Base-by-base conservation (phyloP, 2,888 invertebrate genomes). In the Chloroclysta siterata region DNA sequence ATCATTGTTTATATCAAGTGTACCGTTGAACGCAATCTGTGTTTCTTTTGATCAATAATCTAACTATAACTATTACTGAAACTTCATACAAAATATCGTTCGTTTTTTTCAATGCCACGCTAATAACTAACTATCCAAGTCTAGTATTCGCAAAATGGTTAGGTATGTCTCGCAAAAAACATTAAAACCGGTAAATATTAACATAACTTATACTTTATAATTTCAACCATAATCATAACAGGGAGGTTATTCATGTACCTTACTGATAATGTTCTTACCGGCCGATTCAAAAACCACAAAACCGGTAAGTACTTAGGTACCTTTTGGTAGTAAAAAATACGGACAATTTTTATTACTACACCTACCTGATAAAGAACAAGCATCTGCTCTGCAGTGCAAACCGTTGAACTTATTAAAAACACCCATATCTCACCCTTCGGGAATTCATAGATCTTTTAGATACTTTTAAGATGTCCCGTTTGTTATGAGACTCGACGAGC, bases 341-440 rank as follows among this genome's bases (percentile, higher is more conserved):
- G 17, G 1, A 0, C 0, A 17, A 17, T 46, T 46, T 46, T 11
- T 39, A 39, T 11, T 46, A 17, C 11, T 46, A 17, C 46, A 1
- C 8, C 22, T 44, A 41, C 17, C 3, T 17, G 10, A 42, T 42
- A 56, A 41, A 48, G 28, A 52, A 15, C 36, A 58, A 59, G 17
- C 55, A 61, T 59, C 59, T 60, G 58, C 50, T 22, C 59, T 59
- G 59, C 42, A 44, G 47, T 44, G 17, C 56, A 58, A 65, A 71
- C 72, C 77, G 72, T 78, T 76, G 73, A 66, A 77, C 68, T 68
- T 63, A 69, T 44, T 54, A 54, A 59, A 78, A 76, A 74, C 71
- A 73, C 71, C 69, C 73, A 79, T 79, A 70, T 78, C 73, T 76
- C 72, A 78, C 82, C 79, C 78, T 72, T 74, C 74, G 66, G 69